Evolutionary conservation across 2,888 invertebrate species (phyloP).

Genomic region (Lydus trimaculatus): DNA sequence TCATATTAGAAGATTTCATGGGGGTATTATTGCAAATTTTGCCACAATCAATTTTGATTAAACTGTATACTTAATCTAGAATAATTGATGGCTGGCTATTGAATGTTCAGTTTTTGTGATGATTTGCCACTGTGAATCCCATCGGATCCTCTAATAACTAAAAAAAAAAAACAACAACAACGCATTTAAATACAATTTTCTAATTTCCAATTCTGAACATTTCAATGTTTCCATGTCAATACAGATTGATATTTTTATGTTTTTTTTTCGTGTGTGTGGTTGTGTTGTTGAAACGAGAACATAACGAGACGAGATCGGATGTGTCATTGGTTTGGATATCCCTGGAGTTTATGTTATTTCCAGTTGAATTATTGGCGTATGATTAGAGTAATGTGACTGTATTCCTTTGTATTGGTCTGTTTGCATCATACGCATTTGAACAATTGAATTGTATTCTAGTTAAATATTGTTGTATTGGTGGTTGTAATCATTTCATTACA

Average conservation of each 20-base stretch:
- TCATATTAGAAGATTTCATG: background rate
- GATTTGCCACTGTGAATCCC: background rate
- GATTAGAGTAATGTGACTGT: background rate
- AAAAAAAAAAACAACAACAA: background rate
- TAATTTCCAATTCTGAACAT: background rate
- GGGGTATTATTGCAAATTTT: too few relatives aligned
- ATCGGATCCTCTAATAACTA: background rate
- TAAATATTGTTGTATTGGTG: constrained; percentile 9
- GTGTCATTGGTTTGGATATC: background rate
- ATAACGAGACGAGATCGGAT: background rate
- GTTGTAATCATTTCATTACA: constrained; percentile 26
- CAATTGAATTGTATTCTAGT: constrained; percentile 21
- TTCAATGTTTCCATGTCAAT: background rate
- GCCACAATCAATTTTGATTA: background rate
- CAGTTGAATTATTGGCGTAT: background rate
- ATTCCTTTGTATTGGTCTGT: background rate
- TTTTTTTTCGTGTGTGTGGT: background rate
- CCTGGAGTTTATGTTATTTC: background rate
- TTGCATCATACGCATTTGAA: background rate
- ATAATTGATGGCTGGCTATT: background rate
- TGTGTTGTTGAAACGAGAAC: background rate
- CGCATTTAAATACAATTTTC: background rate
- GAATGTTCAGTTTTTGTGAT: background rate
- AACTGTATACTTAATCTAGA: background rate
- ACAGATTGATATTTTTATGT: background rate